Conservation (phyloP, 1,140 invertebrate species). For the Sitodiplosis mosellana region DNA sequence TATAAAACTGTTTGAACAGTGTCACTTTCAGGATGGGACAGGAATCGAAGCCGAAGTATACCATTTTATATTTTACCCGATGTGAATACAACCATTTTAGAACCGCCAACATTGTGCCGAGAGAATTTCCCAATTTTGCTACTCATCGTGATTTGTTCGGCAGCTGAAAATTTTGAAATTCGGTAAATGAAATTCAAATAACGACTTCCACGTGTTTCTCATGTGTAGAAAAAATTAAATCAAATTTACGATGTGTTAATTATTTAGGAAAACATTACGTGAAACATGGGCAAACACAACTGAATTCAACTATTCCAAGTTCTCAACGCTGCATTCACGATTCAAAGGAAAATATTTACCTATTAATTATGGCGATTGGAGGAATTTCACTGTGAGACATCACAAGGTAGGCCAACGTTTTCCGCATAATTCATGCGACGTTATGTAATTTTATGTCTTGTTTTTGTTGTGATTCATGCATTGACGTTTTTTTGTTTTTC, state of each 20-base stretch:
- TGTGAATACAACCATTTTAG: constrained; percentile 44
- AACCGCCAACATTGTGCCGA: constrained; percentile 36
- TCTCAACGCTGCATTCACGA: constrained; percentile 17
- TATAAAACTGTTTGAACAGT: too few species aligned
- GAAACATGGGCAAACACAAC: constrained; percentile 55
- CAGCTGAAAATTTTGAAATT: constrained; percentile 42
- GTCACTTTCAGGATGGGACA: constrained; percentile 40
- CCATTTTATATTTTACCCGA: constrained; percentile 47
- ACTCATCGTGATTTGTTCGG: constrained; percentile 54
- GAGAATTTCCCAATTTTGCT: constrained; percentile 31
- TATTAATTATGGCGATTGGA: constrained; percentile 10
- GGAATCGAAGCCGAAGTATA: constrained; percentile 49
- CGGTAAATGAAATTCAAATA: constrained; percentile 8
- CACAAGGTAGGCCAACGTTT: constrained; percentile 8
- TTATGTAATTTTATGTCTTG: too few species aligned
- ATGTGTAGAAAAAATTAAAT: too few species aligned
- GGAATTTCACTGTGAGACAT: constrained; percentile 23
- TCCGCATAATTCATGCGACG: too few species aligned
- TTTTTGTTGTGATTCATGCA: too few species aligned
- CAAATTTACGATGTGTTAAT: too few species aligned
- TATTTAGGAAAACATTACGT: constrained; percentile 41
- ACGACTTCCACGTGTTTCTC: neutral
- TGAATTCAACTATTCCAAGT: constrained; percentile 32
- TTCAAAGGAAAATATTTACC: constrained; percentile 14
- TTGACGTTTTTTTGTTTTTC: too few species aligned